phyloP scores from a whole-genome alignment of 2,888 invertebrate genomes.

The Lasioglossum pauxillum region DNA sequence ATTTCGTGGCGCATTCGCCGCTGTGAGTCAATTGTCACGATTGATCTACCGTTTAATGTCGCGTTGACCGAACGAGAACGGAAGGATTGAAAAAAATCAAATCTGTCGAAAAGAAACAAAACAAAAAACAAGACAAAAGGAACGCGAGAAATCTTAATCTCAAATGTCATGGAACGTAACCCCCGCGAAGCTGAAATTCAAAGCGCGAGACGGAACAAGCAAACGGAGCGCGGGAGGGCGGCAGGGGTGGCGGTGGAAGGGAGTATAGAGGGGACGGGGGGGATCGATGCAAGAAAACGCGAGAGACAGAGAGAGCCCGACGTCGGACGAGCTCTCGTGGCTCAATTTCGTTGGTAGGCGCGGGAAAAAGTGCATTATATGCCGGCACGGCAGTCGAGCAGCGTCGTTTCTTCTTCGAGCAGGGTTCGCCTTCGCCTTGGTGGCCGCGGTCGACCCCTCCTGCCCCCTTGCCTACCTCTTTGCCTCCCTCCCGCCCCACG shows the following conservation, averaged over 20 bases:
- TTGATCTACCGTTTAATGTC: background rate
- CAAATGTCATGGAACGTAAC: background rate
- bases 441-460: conserved; percentile 30
- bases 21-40: no score
- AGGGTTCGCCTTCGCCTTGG: conserved; percentile 41
- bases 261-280: background rate
- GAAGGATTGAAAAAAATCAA: background rate
- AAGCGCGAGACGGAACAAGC: conserved; percentile 4
- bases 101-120: background rate
- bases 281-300: conserved; percentile 33
- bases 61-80: background rate
- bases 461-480: background rate
- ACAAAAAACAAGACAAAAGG: background rate
- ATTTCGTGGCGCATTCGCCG: no score
- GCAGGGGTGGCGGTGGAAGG: background rate
- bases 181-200: background rate
- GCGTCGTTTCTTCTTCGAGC: conserved; percentile 52
- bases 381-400: conserved; percentile 52
- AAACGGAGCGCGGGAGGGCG: background rate
- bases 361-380: conserved; percentile 65
- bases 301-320: conserved; percentile 17
- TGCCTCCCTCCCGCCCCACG: background rate
- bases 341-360: conserved; percentile 59
- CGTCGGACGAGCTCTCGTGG: conserved; percentile 46
- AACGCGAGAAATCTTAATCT: background rate